Percentiles rank a stretch among this genome's conserved stretches.
These are phyloP conservation scores for Oncorhynchus kisutch DNA, from an alignment of 2,113 vertebrate genomes.

Conservation along the genomic window DNA sequence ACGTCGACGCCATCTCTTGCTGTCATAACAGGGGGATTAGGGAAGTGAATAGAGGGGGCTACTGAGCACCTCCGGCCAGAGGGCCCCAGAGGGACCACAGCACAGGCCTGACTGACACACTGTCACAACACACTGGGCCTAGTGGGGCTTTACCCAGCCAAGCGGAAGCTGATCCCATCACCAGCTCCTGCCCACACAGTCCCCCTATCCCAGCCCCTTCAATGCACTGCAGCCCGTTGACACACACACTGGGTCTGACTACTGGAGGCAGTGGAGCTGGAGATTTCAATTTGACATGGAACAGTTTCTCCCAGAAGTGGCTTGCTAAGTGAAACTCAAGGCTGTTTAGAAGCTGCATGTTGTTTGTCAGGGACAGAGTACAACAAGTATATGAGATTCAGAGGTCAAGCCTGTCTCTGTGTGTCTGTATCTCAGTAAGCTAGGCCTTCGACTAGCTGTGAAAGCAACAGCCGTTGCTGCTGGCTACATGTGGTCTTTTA, in stretches of 20 bases:
- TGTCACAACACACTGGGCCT: neutral
- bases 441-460: neutral
- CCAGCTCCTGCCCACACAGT: neutral
- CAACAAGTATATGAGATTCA: too few species aligned
- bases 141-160: neutral
- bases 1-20: conserved; percentile 29
- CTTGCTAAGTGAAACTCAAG: too few species aligned
- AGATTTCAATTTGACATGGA: too few species aligned
- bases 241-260: too few species aligned
- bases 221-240: too few species aligned
- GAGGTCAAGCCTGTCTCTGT: too few species aligned
- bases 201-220: neutral
- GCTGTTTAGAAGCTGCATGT: too few species aligned
- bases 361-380: too few species aligned
- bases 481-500: neutral
- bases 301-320: too few species aligned
- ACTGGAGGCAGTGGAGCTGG: too few species aligned
- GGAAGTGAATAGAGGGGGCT: neutral
- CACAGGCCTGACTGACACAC: neutral
- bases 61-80: neutral
- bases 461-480: neutral
- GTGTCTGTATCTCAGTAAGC: too few species aligned
- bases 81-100: neutral
- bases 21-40: conserved; percentile 42
- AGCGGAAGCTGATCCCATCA: neutral